Conservation (phyloP, 2,888 invertebrate species). For the Scaptomyza caliginosa region DNA sequence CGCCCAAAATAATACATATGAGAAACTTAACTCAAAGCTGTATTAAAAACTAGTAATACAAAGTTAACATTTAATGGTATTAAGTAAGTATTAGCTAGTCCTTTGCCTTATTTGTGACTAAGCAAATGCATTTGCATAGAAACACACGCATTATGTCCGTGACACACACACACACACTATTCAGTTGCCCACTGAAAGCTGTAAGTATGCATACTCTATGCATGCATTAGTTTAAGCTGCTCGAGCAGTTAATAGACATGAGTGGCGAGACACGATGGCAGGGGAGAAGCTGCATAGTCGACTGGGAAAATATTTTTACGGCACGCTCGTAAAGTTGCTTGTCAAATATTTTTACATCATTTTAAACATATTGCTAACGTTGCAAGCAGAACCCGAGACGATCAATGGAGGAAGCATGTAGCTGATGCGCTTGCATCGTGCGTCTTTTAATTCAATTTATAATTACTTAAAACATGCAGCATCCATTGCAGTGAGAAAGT, state of each 20-base stretch:
- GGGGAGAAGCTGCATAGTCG: neutral
- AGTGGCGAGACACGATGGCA: neutral
- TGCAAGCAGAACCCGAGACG: neutral
- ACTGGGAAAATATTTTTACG: conserved; percentile 65
- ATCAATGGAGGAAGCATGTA: neutral
- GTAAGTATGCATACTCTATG: conserved; percentile 55
- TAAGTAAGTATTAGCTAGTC: conserved; percentile 57
- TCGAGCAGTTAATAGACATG: conserved; percentile 64
- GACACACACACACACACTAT: neutral
- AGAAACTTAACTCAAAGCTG: too few species aligned
- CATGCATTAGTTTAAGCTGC: conserved; percentile 66
- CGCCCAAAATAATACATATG: neutral
- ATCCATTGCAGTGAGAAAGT: conserved; percentile 12
- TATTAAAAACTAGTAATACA: too few species aligned
- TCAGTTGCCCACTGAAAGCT: conserved; percentile 1
- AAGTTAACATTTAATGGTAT: too few species aligned
- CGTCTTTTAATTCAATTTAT: conserved; percentile 74
- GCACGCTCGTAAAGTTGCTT: conserved; percentile 69
- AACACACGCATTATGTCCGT: conserved; percentile 25
- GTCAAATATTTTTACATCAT: conserved; percentile 71
- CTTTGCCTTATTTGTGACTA: conserved; percentile 45
- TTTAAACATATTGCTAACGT: conserved; percentile 52
- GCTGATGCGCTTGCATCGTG: conserved; percentile 45
- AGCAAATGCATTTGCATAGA: conserved; percentile 56
- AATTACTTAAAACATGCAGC: conserved; percentile 63